Percentiles rank a stretch among this genome's conserved stretches.
phyloP scores from a whole-genome alignment of 2,113 vertebrate species.

The Cyprichromis sp. region DNA sequence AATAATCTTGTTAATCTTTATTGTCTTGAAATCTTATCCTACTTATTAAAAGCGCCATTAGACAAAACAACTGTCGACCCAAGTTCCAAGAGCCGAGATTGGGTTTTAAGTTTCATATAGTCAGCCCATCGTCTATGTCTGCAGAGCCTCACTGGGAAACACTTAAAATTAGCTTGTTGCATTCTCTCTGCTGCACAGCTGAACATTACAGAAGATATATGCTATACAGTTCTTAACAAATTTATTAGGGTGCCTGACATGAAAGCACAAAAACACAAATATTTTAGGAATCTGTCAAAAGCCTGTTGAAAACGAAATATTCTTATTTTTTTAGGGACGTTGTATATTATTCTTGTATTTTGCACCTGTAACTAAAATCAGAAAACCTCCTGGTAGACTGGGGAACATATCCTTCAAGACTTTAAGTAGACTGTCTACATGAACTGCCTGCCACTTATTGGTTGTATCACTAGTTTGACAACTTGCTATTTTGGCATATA shows the following conservation, averaged over 20 bases:
- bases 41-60: neutral
- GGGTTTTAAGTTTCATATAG: neutral
- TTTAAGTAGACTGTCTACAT: neutral
- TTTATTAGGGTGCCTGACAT: neutral
- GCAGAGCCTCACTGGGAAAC: neutral
- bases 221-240: neutral
- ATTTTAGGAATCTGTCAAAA: neutral
- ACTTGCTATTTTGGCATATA: neutral
- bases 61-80: neutral
- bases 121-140: neutral
- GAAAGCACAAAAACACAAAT: neutral
- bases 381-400: neutral
- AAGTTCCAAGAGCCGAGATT: neutral
- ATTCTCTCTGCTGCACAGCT: neutral
- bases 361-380: neutral
- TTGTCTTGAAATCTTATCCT: neutral
- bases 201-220: neutral
- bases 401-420: neutral
- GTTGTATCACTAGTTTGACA: neutral
- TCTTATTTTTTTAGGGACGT: neutral
- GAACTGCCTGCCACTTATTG: neutral
- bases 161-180: constrained; percentile 2
- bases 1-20: neutral
- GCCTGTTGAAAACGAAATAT: neutral
- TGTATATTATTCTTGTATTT: neutral